Percentiles rank a stretch among this genome's conserved stretches.
phyloP scores from a whole-genome alignment of 2,888 invertebrate species.

The Argyresthia albistria region DNA sequence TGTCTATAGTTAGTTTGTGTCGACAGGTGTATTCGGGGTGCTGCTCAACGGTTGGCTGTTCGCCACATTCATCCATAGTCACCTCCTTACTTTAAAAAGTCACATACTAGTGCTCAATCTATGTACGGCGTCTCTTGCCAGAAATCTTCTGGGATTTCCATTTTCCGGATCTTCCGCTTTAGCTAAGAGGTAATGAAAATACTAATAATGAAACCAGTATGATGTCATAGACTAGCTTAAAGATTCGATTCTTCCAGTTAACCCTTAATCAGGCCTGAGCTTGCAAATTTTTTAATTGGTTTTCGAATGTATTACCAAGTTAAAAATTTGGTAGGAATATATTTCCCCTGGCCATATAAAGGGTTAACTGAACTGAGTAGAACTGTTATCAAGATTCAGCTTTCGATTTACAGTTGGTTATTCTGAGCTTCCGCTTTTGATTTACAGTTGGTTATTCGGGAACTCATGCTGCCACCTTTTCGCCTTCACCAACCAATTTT shows the following conservation, averaged over 20 bases:
- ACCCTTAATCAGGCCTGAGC: no score
- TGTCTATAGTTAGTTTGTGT: conserved; percentile 5
- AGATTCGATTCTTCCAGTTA: no score
- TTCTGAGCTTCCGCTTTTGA: background rate
- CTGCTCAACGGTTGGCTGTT: conserved; percentile 71
- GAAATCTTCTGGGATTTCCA: conserved; percentile 66
- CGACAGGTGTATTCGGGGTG: conserved; percentile 66
- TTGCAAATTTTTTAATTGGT: no score
- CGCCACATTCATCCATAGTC: conserved; percentile 68
- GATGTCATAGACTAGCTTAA: no score
- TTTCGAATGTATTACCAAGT: no score
- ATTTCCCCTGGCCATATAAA: no score
- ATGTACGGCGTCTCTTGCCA: conserved; percentile 63
- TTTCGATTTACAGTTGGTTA: background rate
- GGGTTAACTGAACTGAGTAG: no score
- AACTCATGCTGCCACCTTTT: conserved; percentile 66
- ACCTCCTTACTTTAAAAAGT: conserved; percentile 63
- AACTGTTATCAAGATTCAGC: no score
- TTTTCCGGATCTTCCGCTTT: conserved; percentile 68
- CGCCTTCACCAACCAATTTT: conserved; percentile 68
- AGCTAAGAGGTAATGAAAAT: conserved; percentile 48
- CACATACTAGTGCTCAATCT: conserved; percentile 68
- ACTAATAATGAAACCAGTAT: background rate
- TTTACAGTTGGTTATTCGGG: conserved; percentile 70
- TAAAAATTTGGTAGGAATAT: no score